A percentile compares a stretch with the other conserved stretches of the same genome.
These are phyloP conservation scores for Drosophila tsacasi DNA, from an alignment of 1,140 invertebrate species.

Conservation along the genomic window DNA sequence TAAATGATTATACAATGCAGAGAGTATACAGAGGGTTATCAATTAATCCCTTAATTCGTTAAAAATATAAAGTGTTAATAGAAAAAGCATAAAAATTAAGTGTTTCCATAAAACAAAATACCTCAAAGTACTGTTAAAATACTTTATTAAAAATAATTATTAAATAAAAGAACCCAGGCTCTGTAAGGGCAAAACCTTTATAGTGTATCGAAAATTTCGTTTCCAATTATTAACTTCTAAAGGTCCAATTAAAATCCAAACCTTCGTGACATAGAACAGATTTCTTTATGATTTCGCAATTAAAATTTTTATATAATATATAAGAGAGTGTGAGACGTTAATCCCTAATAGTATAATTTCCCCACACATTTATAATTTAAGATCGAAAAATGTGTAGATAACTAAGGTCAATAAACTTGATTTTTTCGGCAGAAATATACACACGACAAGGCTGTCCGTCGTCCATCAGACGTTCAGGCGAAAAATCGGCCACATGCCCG, in stretches of 20 bases:
- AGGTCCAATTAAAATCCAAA: neutral
- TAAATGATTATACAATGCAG: constrained; percentile 24
- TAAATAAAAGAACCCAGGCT: neutral
- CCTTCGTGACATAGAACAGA: constrained; percentile 12
- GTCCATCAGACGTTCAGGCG: constrained; percentile 23
- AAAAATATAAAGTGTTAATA: neutral
- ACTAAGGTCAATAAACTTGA: constrained; percentile 41
- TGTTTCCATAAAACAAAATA: neutral
- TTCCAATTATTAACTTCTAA: neutral
- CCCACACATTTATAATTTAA: constrained; percentile 11
- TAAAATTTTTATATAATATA: constrained; percentile 1
- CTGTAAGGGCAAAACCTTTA: neutral
- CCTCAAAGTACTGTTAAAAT: neutral
- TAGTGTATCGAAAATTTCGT: neutral
- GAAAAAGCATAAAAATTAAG: neutral
- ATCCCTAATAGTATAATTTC: constrained; percentile 22
- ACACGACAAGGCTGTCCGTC: constrained; percentile 36
- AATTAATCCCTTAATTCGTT: neutral
- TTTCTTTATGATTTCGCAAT: constrained; percentile 4
- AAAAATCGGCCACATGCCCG: constrained; percentile 46
- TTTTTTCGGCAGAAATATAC: constrained; percentile 11
- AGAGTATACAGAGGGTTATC: neutral
- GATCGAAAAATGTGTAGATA: constrained; percentile 31
- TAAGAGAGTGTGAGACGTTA: constrained; percentile 4
- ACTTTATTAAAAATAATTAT: neutral